Evolutionary conservation across 2,113 vertebrate species (phyloP).

Genomic region (Anthoscopus minutus): DNA sequence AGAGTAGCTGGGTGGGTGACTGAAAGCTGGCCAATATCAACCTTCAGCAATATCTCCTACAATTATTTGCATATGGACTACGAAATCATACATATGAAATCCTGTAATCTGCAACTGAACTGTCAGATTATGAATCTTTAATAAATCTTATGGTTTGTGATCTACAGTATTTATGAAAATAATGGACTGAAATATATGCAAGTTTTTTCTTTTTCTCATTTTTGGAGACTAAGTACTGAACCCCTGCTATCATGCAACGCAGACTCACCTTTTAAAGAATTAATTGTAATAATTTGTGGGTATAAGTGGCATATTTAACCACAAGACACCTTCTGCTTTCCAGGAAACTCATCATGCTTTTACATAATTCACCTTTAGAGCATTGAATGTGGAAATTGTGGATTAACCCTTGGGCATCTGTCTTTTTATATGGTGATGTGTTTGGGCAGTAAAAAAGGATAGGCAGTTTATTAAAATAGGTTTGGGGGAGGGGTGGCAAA

Average conservation of each 20-base stretch:
- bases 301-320: neutral
- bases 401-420: neutral
- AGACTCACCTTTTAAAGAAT: neutral
- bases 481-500: neutral
- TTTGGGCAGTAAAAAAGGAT: neutral
- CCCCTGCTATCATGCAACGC: neutral
- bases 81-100: neutral
- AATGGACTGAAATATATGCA: neutral
- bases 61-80: neutral
- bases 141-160: neutral
- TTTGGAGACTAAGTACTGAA: neutral
- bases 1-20: rapidly evolving
- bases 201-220: neutral
- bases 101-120: neutral
- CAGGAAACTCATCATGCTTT: neutral
- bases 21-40: neutral
- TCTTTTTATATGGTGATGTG: neutral
- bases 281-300: neutral
- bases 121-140: neutral
- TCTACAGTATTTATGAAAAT: neutral
- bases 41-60: neutral
- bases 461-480: neutral
- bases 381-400: neutral
- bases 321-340: neutral
- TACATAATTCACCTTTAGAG: neutral